Base-by-base conservation (phyloP, 2,797 vertebrate genomes). In the Lutjanus campechanus region DNA sequence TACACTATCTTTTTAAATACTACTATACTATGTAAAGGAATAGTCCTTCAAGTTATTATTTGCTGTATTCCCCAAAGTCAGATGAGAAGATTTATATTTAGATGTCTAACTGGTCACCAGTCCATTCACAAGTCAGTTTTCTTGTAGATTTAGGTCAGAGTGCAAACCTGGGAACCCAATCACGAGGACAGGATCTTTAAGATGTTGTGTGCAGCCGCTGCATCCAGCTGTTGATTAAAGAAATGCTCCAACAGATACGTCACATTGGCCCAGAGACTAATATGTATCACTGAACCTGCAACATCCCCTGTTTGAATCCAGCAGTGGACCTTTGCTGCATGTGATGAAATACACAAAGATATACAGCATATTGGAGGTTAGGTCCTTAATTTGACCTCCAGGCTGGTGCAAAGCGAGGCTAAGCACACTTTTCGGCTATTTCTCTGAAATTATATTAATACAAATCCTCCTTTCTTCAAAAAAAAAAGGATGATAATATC, bases 171-270 rank as follows among this genome's bases (percentile, higher is more conserved):
- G 11, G 19, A 56, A 44, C 16, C 9, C 11, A 10, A 8, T 17
- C 12, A 2, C 51, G 47, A 66, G 25, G 9, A 15, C 5, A 11
- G 19, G 53, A 61, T 16, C 40, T 69, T 64, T 47, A 36, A 47
- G 22, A 60, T 49, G 19, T 25, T 58, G 60, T 1, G 1, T 59
- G 16, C 53, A 65, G 46, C 47, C 54, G n/a, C 47, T 49, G 62
- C 20, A 64, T 65, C 66, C 46, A 69, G 60, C 72, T 59, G 65
- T 22, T 36, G 36, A 59, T 69, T 41, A 63, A 51, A 29, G 29
- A 58, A 55, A 41, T 29, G 12, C 66, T 17, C 41, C 20, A 29
- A 15, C 16, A 58, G 20, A 59, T 13, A 51, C 16, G 41, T 55
- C 29, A 61, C 5, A 0, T 4, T 41, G 44, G 50, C 55, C 56